These are phyloP conservation scores for Phrynocephalus guinanensis DNA, from an alignment of 2,797 vertebrate genomes.

Conservation along the genomic window DNA sequence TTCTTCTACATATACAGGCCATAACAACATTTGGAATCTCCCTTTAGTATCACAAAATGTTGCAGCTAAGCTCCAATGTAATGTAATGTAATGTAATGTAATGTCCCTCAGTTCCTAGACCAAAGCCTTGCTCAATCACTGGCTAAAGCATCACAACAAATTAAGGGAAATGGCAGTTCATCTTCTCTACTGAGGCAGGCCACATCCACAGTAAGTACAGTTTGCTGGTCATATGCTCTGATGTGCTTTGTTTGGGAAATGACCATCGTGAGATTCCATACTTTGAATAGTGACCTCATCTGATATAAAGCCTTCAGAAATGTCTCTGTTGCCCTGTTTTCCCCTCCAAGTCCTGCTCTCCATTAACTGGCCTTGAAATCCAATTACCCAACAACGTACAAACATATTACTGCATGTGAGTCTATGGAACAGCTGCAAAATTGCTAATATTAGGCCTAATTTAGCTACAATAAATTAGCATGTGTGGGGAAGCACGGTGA, in stretches of 20 bases:
- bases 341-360: constrained; percentile 57
- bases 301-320: constrained; percentile 23
- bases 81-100: neutral
- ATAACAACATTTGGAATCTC: constrained; percentile 6
- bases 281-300: constrained; percentile 51
- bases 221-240: constrained; percentile 38
- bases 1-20: neutral
- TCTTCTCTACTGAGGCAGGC: neutral
- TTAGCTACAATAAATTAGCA: constrained; percentile 86
- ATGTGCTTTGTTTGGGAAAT: constrained; percentile 34
- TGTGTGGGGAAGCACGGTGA: constrained; percentile 82
- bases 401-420: constrained; percentile 73
- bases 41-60: constrained; percentile 3
- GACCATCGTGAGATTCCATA: constrained; percentile 20
- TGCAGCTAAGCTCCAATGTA: constrained; percentile 11
- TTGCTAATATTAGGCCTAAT: constrained; percentile 87
- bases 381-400: constrained; percentile 80
- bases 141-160: constrained; percentile 16
- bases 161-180: constrained; percentile 9
- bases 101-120: neutral
- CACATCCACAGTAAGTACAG: constrained; percentile 33
- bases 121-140: neutral
- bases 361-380: constrained; percentile 72
- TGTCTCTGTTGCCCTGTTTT: constrained; percentile 63
- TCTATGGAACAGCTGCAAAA: constrained; percentile 86